phyloP scores from a whole-genome alignment of 92 coral and sea anemone genomes.

The Bergia puertoricense region DNA sequence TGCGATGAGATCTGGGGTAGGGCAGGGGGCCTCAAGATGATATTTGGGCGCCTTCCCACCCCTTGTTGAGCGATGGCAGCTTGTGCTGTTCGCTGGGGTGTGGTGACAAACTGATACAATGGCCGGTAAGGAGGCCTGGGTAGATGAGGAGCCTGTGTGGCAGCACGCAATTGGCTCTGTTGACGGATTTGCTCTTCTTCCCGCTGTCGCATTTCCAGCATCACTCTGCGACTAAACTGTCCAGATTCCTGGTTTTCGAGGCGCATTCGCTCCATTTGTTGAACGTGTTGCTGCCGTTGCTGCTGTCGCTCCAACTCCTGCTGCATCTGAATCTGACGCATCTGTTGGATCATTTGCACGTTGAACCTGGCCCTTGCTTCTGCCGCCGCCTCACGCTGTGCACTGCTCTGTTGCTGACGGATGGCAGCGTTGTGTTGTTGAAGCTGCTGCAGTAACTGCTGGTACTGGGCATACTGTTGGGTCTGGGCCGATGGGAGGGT shows the following conservation, averaged over 20 bases:
- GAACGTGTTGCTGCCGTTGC: slow-evolving; percentile 17
- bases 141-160: background rate
- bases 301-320: slow-evolving; percentile 45
- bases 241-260: background rate
- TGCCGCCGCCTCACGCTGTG: slow-evolving; percentile 32
- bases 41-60: background rate
- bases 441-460: slow-evolving; percentile 50
- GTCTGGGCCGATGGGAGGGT: slow-evolving; percentile 39
- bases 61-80: background rate
- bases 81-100: slow-evolving; percentile 9
- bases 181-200: slow-evolving; percentile 20
- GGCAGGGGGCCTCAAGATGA: background rate
- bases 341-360: slow-evolving; percentile 58
- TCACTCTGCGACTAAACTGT: slow-evolving; percentile 11
- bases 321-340: slow-evolving; percentile 61
- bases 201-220: slow-evolving; percentile 18
- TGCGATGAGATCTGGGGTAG: background rate
- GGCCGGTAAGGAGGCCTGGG: slow-evolving; percentile 18
- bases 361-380: slow-evolving; percentile 52
- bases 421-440: slow-evolving; percentile 54
- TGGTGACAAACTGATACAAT: slow-evolving; percentile 1
- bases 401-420: slow-evolving; percentile 45
- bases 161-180: slow-evolving; percentile 17
- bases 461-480: slow-evolving; percentile 45
- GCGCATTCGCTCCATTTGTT: slow-evolving; percentile 36